Evolutionary conservation across 2,113 vertebrate genomes (phyloP).

Genomic region (Phylloscopus whistleri): DNA sequence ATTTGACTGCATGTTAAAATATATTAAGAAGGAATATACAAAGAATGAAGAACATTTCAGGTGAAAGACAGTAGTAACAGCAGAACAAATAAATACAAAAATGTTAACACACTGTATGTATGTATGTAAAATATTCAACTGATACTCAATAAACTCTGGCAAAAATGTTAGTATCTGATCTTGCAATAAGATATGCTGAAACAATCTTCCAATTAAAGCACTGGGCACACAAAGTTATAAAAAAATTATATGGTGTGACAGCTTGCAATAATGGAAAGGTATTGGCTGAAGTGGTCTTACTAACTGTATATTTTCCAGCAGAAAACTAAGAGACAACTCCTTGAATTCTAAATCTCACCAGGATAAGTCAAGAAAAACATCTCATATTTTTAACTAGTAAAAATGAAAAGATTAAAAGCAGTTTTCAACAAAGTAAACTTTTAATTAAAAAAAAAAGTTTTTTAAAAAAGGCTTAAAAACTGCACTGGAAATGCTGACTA

Average conservation of each 20-base stretch:
- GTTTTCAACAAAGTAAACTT: neutral
- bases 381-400: neutral
- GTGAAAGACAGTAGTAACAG: neutral
- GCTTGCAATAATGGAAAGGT: neutral
- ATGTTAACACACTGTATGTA: neutral
- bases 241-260: neutral
- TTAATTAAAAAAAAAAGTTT: neutral
- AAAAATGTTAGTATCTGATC: neutral
- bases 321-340: neutral
- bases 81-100: neutral
- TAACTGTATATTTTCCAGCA: neutral
- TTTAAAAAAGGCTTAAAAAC: neutral
- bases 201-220: neutral
- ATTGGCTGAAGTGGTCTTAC: neutral
- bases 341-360: neutral
- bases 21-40: neutral
- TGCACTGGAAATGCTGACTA: neutral
- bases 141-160: neutral
- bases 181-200: neutral
- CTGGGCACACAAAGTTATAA: neutral
- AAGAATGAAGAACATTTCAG: neutral
- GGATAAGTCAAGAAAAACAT: neutral
- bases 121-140: neutral
- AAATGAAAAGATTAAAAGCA: neutral
- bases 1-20: neutral